Base-by-base conservation (phyloP, 2,113 vertebrate species). In the Oxyruncus cristatus region DNA sequence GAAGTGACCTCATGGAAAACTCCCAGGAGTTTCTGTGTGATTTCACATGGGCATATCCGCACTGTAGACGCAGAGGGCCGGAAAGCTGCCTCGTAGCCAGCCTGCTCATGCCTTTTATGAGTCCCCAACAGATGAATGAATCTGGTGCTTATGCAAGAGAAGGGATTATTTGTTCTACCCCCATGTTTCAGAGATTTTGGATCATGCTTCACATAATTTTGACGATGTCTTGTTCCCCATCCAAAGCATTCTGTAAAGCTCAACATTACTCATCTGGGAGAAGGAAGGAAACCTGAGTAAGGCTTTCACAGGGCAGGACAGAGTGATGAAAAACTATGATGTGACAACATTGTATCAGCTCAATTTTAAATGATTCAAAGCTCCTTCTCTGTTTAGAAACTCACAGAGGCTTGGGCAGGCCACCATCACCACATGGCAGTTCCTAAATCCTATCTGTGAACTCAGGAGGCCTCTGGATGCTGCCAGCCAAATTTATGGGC, bases 281-380 rank as follows among this genome's bases (percentile, higher is more conserved):
- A 88, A 92, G 62, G 61, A 72, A 88, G 86, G 85, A 93, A 97
- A 96, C 88, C 75, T 49, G 70, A 96, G 90, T 76, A 80, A 95
- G 91, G 55, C 46, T 91, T 96, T 95, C 93, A 59, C 70, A 90
- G 88, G 84, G 81, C 84, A 94, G 73, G 78, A 85, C 75, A 89
- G 70, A 91, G 74, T 62, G 78, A 61, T 92, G 96, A 97, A 90
- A 96, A 95, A 79, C 58, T 91, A 46, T 53, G 62, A 90, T 24
- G 72, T 84, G 92, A 70, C 94, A 95, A 61, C 0, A 12, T 74
- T 89, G n/a, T 96, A 78, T 95, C 94, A 77, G 86, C 84, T 96
- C 75, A 37, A 17, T 92, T 90, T 90, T 58, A 85, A 94, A 79
- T 74, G 33, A 91, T 90, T 92, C 86, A 85, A 58, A 94, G 65